Conservation (phyloP, 2,113 vertebrate genomes). For the Seriola aureovittata region DNA sequence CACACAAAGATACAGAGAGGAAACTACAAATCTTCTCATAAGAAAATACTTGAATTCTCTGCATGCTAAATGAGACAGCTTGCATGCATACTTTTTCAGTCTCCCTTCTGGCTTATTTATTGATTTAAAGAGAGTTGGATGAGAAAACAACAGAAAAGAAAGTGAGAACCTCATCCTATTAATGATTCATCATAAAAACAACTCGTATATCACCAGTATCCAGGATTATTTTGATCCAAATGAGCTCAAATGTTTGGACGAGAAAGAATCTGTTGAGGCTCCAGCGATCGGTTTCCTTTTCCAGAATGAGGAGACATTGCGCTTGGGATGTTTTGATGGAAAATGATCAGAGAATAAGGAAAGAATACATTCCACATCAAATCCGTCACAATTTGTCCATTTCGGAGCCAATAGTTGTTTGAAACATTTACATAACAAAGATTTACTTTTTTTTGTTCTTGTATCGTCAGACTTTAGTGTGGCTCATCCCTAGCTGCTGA, state of each 20-base stretch:
- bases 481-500: constrained; percentile 91
- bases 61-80: constrained; percentile 49
- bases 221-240: background rate
- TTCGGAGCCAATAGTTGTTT: constrained; percentile 3
- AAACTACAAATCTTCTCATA: constrained; percentile 23
- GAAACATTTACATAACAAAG: constrained; percentile 39
- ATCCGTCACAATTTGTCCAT: constrained; percentile 34
- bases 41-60: constrained; percentile 23
- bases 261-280: constrained; percentile 15
- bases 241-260: background rate
- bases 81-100: constrained; percentile 37
- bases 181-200: background rate
- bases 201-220: background rate
- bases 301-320: background rate
- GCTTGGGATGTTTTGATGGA: constrained; percentile 5
- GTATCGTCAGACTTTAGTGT: rapidly evolving
- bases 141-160: background rate
- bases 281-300: background rate
- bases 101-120: constrained; percentile 6
- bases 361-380: constrained; percentile 36
- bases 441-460: background rate
- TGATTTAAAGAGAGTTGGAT: constrained; percentile 2
- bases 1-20: constrained; percentile 40
- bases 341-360: constrained; percentile 17
- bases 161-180: background rate